Conservation (phyloP, 2,113 vertebrate species). For the Amphilophus citrinellus region DNA sequence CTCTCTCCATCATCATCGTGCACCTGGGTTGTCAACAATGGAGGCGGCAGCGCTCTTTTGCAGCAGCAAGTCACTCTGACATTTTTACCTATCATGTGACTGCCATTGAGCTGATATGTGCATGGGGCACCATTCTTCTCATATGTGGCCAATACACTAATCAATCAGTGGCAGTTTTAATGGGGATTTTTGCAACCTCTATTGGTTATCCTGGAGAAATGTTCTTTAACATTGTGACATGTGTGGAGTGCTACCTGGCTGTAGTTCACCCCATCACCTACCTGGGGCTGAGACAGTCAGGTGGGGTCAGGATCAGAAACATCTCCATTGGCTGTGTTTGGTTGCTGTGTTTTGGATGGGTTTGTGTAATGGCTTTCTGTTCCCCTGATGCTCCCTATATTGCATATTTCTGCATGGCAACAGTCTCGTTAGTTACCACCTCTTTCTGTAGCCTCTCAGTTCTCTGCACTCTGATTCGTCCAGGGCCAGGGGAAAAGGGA, state of each 20-base stretch:
- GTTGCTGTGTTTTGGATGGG: accelerated
- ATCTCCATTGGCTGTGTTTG: background rate
- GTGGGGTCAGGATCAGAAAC: background rate
- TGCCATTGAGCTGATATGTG: background rate
- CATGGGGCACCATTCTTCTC: accelerated
- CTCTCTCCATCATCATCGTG: background rate
- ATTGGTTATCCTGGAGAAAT: background rate
- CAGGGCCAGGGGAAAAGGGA: background rate
- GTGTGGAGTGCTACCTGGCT: conserved; percentile 20
- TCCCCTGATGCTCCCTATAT: accelerated
- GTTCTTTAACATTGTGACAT: background rate
- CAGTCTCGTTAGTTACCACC: accelerated
- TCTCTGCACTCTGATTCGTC: background rate
- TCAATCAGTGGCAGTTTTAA: accelerated
- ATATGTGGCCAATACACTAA: background rate
- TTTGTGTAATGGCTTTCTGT: too few relatives aligned
- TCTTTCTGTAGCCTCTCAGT: conserved; percentile 5
- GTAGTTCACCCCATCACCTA: conserved; percentile 9
- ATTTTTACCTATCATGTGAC: background rate
- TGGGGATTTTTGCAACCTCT: accelerated
- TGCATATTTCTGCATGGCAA: background rate
- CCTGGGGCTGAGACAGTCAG: background rate
- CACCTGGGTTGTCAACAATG: background rate
- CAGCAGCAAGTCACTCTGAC: background rate
- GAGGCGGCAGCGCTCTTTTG: background rate